Evolutionary conservation across 2,113 vertebrate species (phyloP).

Genomic region (Osmerus mordax): DNA sequence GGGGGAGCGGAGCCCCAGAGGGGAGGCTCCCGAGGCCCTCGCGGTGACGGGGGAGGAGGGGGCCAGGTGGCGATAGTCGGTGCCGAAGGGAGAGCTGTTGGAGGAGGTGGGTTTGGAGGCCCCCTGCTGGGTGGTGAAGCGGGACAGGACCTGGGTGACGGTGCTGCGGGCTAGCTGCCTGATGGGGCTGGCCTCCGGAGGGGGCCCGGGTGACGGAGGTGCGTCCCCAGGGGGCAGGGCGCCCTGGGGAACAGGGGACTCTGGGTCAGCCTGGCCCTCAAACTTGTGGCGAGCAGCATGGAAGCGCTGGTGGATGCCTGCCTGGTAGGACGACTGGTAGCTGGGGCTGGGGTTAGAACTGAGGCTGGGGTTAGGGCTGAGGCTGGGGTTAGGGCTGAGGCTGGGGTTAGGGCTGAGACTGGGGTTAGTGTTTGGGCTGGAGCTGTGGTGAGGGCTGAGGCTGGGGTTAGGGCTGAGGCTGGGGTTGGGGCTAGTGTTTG

Average conservation of each 20-base stretch:
- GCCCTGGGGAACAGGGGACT: conserved; percentile 61
- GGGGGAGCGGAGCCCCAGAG: conserved; percentile 85
- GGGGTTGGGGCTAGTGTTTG: no score
- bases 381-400: no score
- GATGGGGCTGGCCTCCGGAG: conserved; percentile 75
- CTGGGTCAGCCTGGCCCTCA: conserved; percentile 77
- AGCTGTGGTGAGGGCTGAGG: no score
- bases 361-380: background rate
- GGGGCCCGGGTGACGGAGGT: conserved; percentile 66
- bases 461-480: no score
- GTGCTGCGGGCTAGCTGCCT: conserved; percentile 92
- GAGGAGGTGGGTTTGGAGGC: conserved; percentile 66
- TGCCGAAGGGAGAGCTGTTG: conserved; percentile 91
- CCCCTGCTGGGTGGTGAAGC: conserved; percentile 83
- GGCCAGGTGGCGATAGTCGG: conserved; percentile 87
- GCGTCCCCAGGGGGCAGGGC: conserved; percentile 62
- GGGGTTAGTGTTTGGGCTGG: no score
- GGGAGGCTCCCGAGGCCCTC: conserved; percentile 73
- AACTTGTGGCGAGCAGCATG: conserved; percentile 93
- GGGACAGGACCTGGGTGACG: conserved; percentile 89
- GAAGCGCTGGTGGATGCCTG: conserved; percentile 93
- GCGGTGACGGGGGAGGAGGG: conserved; percentile 64
- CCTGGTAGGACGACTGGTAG: conserved; percentile 91
- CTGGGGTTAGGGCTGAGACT: no score
- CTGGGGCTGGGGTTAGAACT: conserved; percentile 61